These are phyloP conservation scores for Cherax destructor DNA, from an alignment of 1,140 invertebrate genomes.

Conservation along the genomic window DNA sequence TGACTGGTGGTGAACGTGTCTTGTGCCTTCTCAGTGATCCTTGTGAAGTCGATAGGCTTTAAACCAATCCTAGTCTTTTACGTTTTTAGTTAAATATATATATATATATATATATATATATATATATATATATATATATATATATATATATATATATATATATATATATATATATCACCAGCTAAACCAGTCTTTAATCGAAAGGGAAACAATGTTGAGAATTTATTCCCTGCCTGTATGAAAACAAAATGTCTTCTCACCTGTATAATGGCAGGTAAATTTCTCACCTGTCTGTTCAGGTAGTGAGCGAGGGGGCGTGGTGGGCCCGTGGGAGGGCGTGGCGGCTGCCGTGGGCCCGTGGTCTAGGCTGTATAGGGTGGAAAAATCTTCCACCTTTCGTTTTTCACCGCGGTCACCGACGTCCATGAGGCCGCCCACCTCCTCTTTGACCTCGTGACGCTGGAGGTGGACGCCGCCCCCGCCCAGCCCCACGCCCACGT, in stretches of 20 bases:
- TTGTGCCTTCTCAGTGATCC: too few relatives aligned
- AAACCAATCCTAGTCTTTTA: too few relatives aligned
- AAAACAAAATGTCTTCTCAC: neutral
- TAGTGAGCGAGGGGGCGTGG: constrained; percentile 70
- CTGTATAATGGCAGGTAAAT: neutral
- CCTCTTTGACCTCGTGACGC: constrained; percentile 70
- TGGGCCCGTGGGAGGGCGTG: constrained; percentile 56
- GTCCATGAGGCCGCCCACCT: constrained; percentile 68
- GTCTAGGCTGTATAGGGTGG: constrained; percentile 70
- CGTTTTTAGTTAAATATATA: too few relatives aligned
- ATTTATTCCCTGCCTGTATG: neutral
- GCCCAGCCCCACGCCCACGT: constrained; percentile 61
- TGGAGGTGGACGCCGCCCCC: constrained; percentile 57
- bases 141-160: too few relatives aligned
- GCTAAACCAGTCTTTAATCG: neutral
- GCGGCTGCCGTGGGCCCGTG: constrained; percentile 49
- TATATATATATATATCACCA: too few relatives aligned
- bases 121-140: too few relatives aligned
- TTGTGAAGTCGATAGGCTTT: too few relatives aligned
- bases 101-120: too few relatives aligned
- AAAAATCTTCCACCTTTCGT: constrained; percentile 70
- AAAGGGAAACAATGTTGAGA: neutral
- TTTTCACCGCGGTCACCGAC: constrained; percentile 65
- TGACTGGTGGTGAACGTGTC: too few relatives aligned
- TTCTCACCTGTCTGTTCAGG: constrained; percentile 70